A percentile compares a stretch with the other conserved stretches of the same genome.
These are phyloP conservation scores for Thaumetopoea pityocampa DNA, from an alignment of 1,140 invertebrate genomes.

Conservation along the genomic window DNA sequence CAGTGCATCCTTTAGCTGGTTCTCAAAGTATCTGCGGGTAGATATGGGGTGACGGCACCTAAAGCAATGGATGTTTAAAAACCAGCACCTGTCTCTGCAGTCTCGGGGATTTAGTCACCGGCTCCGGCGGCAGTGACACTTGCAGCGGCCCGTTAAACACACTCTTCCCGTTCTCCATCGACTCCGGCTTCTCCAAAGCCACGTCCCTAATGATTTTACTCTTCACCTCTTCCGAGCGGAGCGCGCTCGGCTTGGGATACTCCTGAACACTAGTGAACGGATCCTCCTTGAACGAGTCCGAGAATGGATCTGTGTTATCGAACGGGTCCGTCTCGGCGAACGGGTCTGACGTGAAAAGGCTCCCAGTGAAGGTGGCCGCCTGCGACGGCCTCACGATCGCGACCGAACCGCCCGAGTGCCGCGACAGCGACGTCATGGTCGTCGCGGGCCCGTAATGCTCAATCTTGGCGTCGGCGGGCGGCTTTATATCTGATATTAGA, in stretches of 20 bases:
- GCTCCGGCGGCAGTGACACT: conserved; percentile 81
- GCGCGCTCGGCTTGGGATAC: conserved; percentile 48
- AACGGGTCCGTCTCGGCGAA: conserved; percentile 85
- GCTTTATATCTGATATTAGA: conserved; percentile 53
- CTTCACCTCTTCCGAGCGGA: conserved; percentile 42
- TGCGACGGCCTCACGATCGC: conserved; percentile 59
- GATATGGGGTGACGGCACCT: too few species aligned
- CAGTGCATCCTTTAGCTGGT: too few species aligned
- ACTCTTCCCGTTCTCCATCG: conserved; percentile 31
- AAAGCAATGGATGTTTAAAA: too few species aligned
- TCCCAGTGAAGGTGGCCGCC: conserved; percentile 31
- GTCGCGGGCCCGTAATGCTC: conserved; percentile 56
- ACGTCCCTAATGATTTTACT: conserved; percentile 32
- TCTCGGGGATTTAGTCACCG: conserved; percentile 63
- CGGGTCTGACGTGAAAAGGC: conserved; percentile 77
- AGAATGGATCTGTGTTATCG: conserved; percentile 80
- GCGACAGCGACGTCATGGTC: conserved; percentile 65
- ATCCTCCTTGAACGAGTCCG: conserved; percentile 77
- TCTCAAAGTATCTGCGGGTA: too few species aligned
- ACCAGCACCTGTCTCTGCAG: conserved; percentile 69
- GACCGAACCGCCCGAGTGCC: conserved; percentile 71
- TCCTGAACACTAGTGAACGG: conserved; percentile 77
- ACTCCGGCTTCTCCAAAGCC: conserved; percentile 27
- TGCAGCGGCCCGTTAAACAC: conserved; percentile 79
- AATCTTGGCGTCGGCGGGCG: conserved; percentile 37